Base-by-base conservation (phyloP, 2,888 invertebrate genomes). In the Lasioglossum marginatum region DNA sequence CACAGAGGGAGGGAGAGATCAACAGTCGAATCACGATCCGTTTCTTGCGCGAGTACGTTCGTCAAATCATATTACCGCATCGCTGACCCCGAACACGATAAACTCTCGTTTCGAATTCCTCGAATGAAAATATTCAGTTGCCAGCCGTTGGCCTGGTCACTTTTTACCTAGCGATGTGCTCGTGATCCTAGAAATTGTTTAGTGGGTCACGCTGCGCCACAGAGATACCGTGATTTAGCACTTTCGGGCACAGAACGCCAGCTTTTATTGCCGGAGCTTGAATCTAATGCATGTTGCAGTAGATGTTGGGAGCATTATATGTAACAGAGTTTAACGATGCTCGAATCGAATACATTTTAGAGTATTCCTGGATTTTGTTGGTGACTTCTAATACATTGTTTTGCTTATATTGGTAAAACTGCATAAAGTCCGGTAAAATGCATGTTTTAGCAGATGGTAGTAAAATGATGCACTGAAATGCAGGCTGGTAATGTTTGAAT, bases 11-110 rank as follows among this genome's bases (percentile, higher is more conserved):
- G 23, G 2, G 23, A 10, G 23, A 52, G 31, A 71, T 73, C 14
- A 6, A 12, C 34, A 27, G 45, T 19, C 70, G 82, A 63, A 68
- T 82, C 84, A 68, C 70, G 71, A 52, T 81, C 43, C 34, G 31
- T 52, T 77, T 73, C 77, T 83, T 71, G 75, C 76, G 10, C 52
- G 52, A 66, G 70, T 52, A 37, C 83, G 72, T 73, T 60, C 73
- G 60, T 40, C 77, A 76, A 85, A 79, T 83, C 83, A 66, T 71
- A 73, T 81, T 83, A 81, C 76, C 68, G 60, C 78, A 66, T 63
- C 40, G 72, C 66, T 8, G 40, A 23, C 52, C 57, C 76, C 8
- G 14, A 19, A 66, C 37, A 68, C 70, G 79, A 60, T 74, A 79
- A 27, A 37, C 40, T 27, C 48, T 72, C 74, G 37, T 57, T 74